phyloP scores from a whole-genome alignment of 2,888 invertebrate genomes.

The Stratiomys singularior region DNA sequence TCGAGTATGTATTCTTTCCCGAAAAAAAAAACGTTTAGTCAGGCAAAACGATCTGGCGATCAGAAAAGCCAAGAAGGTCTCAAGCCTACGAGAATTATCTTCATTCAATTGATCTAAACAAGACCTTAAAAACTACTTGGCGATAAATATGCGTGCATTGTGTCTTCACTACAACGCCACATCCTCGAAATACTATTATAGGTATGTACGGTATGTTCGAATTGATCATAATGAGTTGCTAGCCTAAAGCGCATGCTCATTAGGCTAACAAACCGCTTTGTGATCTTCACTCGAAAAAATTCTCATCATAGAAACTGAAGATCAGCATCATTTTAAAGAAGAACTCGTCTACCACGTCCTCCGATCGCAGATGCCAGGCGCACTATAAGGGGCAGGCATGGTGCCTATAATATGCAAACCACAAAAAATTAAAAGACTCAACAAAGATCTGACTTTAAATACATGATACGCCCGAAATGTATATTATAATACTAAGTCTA shows the following conservation, averaged over 20 bases:
- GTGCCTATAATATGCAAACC: constrained; percentile 27
- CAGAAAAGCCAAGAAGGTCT: constrained; percentile 2
- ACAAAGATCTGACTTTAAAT: constrained; percentile 41
- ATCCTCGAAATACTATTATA: constrained; percentile 48
- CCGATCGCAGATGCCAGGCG: neutral
- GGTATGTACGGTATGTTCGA: constrained; percentile 49
- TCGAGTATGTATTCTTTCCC: constrained; percentile 22
- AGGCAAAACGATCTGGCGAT: neutral
- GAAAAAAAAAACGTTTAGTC: constrained; percentile 20
- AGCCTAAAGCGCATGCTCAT: constrained; percentile 56
- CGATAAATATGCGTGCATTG: neutral
- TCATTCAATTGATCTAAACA: constrained; percentile 40
- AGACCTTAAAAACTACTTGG: constrained; percentile 23
- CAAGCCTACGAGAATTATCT: constrained; percentile 19
- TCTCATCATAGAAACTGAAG: constrained; percentile 43
- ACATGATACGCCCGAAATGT: constrained; percentile 45
- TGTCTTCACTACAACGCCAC: constrained; percentile 21
- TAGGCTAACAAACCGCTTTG: constrained; percentile 54
- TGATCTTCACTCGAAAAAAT: constrained; percentile 41
- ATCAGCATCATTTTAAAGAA: constrained; percentile 26
- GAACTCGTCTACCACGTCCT: constrained; percentile 12
- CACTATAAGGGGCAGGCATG: neutral
- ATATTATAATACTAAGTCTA: constrained; percentile 41
- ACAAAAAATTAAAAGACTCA: neutral
- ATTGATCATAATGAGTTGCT: constrained; percentile 55